A percentile compares a stretch with the other conserved stretches of the same genome.
phyloP scores from a whole-genome alignment of 2,113 vertebrate species.

The Thalassarche chlororhynchos region DNA sequence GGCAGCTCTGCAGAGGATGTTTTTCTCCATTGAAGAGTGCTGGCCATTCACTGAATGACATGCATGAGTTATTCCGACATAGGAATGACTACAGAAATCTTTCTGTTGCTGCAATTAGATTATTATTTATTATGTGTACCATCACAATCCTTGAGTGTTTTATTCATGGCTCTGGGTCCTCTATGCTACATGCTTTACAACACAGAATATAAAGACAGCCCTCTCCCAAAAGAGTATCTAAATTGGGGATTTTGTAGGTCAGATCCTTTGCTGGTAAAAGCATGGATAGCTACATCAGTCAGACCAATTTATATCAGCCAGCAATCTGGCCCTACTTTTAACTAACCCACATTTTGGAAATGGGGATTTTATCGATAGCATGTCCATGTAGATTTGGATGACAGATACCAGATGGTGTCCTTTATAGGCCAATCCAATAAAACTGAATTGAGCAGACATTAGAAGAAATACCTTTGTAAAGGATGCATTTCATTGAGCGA shows the following conservation, averaged over 20 bases:
- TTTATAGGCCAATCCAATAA: conserved; percentile 51
- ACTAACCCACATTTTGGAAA: conserved; percentile 32
- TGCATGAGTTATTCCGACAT: background rate
- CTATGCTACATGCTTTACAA: background rate
- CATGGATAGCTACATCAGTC: conserved; percentile 40
- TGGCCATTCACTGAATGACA: background rate
- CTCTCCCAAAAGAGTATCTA: background rate
- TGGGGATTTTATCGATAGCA: conserved; percentile 15
- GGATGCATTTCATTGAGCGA: background rate
- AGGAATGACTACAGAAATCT: background rate
- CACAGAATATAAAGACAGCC: background rate
- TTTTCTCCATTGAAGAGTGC: background rate
- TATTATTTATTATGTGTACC: conserved; percentile 54
- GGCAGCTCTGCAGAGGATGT: background rate
- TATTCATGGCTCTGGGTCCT: conserved; percentile 30
- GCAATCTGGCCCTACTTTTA: background rate
- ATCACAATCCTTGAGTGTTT: conserved; percentile 62
- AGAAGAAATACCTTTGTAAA: conserved; percentile 44
- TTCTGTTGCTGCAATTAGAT: conserved; percentile 18
- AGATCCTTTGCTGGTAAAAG: conserved; percentile 22
- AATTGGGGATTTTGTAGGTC: conserved; percentile 34
- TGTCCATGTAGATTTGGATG: conserved; percentile 39
- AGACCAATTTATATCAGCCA: conserved; percentile 19
- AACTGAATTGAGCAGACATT: conserved; percentile 36
- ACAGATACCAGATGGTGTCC: conserved; percentile 45